Conservation (phyloP, 2,888 invertebrate species). For the Gnatocerus cornutus region DNA sequence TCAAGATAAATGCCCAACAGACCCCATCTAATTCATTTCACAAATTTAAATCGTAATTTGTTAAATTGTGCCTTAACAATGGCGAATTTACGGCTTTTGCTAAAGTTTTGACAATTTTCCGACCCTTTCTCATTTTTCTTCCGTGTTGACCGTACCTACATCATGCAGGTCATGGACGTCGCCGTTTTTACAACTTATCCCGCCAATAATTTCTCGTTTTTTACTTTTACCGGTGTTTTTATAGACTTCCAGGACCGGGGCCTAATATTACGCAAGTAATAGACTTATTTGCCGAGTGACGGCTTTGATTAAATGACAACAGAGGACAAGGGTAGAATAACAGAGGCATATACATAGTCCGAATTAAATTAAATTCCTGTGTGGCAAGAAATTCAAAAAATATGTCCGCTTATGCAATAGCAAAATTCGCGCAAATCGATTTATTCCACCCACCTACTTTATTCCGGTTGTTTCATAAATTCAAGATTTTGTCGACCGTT, state of each 20-base stretch:
- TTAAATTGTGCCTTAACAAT: conserved; percentile 37
- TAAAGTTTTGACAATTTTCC: conserved; percentile 30
- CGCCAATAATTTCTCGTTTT: conserved; percentile 14
- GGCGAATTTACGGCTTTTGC: conserved; percentile 22
- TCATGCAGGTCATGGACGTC: conserved; percentile 18
- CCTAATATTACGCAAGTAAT: conserved; percentile 25
- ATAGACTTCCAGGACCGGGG: conserved; percentile 13
- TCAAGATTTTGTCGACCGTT: conserved; percentile 42
- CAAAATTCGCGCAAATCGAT: too few relatives aligned
- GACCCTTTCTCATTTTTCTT: conserved; percentile 23
- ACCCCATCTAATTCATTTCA: conserved; percentile 28
- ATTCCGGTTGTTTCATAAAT: conserved; percentile 24
- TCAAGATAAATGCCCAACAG: conserved; percentile 30
- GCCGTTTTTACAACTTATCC: conserved; percentile 29
- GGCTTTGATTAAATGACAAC: conserved; percentile 29
- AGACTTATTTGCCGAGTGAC: conserved; percentile 32
- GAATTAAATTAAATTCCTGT: too few relatives aligned
- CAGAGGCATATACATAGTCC: too few relatives aligned
- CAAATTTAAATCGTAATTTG: conserved; percentile 37
- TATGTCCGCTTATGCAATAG: too few relatives aligned
- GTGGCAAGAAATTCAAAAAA: too few relatives aligned
- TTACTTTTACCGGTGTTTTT: conserved; percentile 31
- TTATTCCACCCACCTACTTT: neutral
- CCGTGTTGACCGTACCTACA: conserved; percentile 25
- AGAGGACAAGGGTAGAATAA: too few relatives aligned